Conservation (phyloP, 2,888 invertebrate species). For the Clunio marinus region DNA sequence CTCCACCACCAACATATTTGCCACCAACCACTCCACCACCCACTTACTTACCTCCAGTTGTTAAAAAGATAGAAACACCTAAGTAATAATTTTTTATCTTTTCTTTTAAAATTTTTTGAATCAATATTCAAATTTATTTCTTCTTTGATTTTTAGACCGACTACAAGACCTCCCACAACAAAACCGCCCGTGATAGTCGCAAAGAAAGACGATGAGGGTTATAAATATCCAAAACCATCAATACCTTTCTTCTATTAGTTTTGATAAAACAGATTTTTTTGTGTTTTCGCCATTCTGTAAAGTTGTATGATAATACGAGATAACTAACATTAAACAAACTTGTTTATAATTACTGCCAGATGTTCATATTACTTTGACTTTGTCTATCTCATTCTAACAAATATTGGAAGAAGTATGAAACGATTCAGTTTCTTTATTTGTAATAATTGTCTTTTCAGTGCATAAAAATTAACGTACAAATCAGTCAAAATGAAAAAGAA, state of each 20-base stretch:
- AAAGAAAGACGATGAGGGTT: not conserved
- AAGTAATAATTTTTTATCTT: too few relatives aligned
- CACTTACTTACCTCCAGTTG: not conserved
- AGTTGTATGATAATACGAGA: not conserved
- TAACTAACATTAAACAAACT: not conserved
- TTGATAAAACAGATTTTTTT: not conserved
- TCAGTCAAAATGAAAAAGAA: too few relatives aligned
- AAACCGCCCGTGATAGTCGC: not conserved
- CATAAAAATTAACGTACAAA: too few relatives aligned
- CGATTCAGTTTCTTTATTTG: not conserved
- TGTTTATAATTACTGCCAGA: not conserved
- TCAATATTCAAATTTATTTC: not conserved
- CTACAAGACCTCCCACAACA: not conserved
- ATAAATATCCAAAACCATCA: slow-evolving; percentile 19
- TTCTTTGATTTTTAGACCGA: not conserved
- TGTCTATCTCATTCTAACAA: not conserved
- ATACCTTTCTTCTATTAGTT: slow-evolving; percentile 6
- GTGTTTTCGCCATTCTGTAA: not conserved
- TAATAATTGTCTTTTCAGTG: not conserved
- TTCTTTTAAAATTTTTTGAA: too few relatives aligned
- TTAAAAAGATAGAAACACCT: too few relatives aligned
- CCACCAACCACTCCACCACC: not conserved
- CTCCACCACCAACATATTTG: not conserved
- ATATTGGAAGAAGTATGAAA: not conserved
- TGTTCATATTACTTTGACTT: not conserved